Conservation (phyloP, 2,113 vertebrate species). For the Climacteris rufus region DNA sequence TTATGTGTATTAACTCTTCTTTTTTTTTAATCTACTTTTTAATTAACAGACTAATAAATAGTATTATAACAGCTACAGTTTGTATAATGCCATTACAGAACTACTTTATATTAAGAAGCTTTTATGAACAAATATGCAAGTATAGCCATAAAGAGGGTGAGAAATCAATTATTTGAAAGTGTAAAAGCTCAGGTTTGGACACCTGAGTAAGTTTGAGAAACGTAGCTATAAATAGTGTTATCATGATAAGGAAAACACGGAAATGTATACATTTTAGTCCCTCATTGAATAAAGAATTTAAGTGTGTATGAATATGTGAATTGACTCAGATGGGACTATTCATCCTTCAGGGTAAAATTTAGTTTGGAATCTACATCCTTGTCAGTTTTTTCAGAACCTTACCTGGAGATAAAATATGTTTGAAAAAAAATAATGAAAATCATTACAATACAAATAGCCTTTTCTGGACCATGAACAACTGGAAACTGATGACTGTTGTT, state of each 20-base stretch:
- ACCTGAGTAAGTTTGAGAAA: neutral
- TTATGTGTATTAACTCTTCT: neutral
- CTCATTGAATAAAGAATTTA: neutral
- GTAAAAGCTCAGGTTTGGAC: neutral
- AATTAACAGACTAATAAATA: neutral
- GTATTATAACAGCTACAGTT: neutral
- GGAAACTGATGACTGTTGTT: neutral
- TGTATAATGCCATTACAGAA: neutral
- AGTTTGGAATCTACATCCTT: neutral
- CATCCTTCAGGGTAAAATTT: neutral
- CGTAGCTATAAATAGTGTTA: neutral
- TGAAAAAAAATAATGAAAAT: neutral
- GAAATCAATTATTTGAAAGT: neutral
- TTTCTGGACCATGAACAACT: neutral
- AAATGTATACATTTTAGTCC: neutral
- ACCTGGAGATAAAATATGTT: neutral
- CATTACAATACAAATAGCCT: neutral
- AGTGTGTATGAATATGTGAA: neutral
- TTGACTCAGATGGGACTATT: neutral
- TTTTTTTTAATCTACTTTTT: neutral
- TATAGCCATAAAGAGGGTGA: neutral
- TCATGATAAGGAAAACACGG: neutral
- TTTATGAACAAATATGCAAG: neutral
- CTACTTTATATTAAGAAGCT: neutral
- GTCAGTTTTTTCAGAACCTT: neutral